These are phyloP conservation scores for Drosophila nigricruria DNA, from an alignment of 2,888 invertebrate species.

Conservation along the genomic window DNA sequence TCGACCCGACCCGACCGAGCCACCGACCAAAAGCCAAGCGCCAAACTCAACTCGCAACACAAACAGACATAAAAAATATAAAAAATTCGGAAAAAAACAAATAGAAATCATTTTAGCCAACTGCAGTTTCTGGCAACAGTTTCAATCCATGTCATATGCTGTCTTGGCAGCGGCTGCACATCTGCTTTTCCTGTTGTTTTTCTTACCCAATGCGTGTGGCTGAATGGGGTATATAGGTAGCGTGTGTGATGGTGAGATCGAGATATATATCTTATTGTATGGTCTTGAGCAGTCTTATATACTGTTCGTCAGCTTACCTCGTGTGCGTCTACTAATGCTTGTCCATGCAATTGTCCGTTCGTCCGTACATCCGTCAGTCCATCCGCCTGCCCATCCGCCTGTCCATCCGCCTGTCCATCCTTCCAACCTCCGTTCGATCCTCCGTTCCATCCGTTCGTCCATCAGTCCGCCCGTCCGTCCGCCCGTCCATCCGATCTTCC, in stretches of 20 bases:
- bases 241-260: fast-evolving
- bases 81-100: slow-evolving; percentile 30
- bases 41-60: slow-evolving; percentile 49
- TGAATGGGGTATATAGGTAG: background rate
- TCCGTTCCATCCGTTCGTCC: background rate
- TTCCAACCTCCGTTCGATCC: too few species aligned
- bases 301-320: too few species aligned
- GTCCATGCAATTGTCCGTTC: background rate
- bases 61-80: slow-evolving; percentile 68
- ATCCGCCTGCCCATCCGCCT: background rate
- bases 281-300: background rate
- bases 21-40: slow-evolving; percentile 22
- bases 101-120: slow-evolving; percentile 73
- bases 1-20: slow-evolving; percentile 19
- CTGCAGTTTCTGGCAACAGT: slow-evolving; percentile 68
- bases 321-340: background rate
- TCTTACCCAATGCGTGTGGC: background rate
- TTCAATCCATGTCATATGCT: slow-evolving; percentile 46
- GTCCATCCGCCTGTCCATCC: background rate
- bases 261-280: background rate
- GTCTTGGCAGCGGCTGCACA: slow-evolving; percentile 67
- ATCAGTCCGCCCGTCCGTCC: background rate
- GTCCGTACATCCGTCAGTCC: background rate
- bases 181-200: slow-evolving; percentile 34
- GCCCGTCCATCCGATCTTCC: background rate